Base-by-base conservation (phyloP, 2,113 vertebrate genomes). In the Dascyllus trimaculatus region DNA sequence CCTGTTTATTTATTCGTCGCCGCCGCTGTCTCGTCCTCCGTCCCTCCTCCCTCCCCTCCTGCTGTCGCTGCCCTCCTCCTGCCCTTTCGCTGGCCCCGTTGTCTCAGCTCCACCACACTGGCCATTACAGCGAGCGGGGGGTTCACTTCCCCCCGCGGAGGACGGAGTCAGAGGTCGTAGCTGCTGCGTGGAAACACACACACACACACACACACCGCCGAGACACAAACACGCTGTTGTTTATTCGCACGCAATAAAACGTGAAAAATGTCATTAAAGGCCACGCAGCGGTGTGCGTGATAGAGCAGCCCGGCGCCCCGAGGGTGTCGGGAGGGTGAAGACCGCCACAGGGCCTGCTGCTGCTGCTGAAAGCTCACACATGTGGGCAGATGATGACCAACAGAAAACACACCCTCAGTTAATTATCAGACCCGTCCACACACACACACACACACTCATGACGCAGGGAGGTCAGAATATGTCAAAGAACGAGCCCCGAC, bases 201-300 rank as follows among this genome's bases (percentile, higher is more conserved):
- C n/a, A n/a, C 78, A 60, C 59, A 66, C 24, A 32, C 21, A 18
- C 51, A 65, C 56, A 45, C 63, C 21, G 80, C 51, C 79, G 67
- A 76, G 51, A 40, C 46, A 48, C 3, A 18, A 11, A 49, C 46
- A 84, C 2, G 57, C 70, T 51, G 74, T 82, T 84, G 79, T 82
- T 81, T 84, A 82, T 87, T 80, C 80, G 76, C 85, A 75, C 72
- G 71, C 72, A 82, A 46, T 84, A 85, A 88, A 91, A 80, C 73
- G 17, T 65, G 71, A 87, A 79, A 91, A 95, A 95, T 94, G 93
- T 93, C 93, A 87, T 89, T 94, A 93, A 94, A 95, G 92, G 94
- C 93, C 94, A 95, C 85, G 72, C 85, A 86, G 91, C 68, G 65
- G 89, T 85, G 90, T 80, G 80, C 90, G 87, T 93, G 94, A 92